Evolutionary conservation across 1,140 invertebrate species (phyloP).

Genomic region (Drosophila asahinai): DNA sequence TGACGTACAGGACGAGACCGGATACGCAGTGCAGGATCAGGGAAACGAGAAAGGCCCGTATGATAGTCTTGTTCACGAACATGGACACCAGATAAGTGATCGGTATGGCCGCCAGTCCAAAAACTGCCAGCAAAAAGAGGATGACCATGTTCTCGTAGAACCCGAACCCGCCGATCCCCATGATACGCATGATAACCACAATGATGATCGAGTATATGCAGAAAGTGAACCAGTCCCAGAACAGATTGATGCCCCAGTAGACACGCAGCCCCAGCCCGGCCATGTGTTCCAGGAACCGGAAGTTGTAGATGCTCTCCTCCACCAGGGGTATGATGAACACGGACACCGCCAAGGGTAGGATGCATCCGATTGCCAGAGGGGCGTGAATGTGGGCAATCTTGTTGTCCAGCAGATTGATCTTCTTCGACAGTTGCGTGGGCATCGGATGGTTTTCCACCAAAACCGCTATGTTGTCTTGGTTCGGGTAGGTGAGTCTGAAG

Average conservation of each 20-base stretch:
- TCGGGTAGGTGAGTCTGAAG: conserved; percentile 46
- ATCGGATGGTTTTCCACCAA: conserved; percentile 60
- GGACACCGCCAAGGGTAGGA: conserved; percentile 65
- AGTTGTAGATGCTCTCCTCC: conserved; percentile 56
- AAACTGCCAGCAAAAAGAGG: conserved; percentile 54
- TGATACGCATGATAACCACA: conserved; percentile 54
- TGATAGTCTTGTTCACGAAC: conserved; percentile 44
- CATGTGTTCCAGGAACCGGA: conserved; percentile 61
- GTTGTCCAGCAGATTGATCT: conserved; percentile 71
- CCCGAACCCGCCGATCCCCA: conserved; percentile 56
- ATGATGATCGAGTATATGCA: conserved; percentile 64
- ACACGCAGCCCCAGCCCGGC: conserved; percentile 58
- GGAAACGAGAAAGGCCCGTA: conserved; percentile 64
- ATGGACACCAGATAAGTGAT: conserved; percentile 73
- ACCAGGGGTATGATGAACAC: conserved; percentile 70
- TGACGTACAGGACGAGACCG: conserved; percentile 61
- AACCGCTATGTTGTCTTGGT: background rate
- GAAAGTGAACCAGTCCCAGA: conserved; percentile 72
- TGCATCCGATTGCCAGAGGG: conserved; percentile 61
- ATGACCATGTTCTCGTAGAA: conserved; percentile 55
- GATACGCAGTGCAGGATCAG: conserved; percentile 61
- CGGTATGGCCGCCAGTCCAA: conserved; percentile 58
- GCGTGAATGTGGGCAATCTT: conserved; percentile 68
- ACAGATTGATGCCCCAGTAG: conserved; percentile 63
- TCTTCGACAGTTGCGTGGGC: conserved; percentile 49